Evolutionary conservation across 2,888 invertebrate species (phyloP), one percentile per base, ranked within the genome.

Genomic region (Melanostoma mellinum): DNA sequence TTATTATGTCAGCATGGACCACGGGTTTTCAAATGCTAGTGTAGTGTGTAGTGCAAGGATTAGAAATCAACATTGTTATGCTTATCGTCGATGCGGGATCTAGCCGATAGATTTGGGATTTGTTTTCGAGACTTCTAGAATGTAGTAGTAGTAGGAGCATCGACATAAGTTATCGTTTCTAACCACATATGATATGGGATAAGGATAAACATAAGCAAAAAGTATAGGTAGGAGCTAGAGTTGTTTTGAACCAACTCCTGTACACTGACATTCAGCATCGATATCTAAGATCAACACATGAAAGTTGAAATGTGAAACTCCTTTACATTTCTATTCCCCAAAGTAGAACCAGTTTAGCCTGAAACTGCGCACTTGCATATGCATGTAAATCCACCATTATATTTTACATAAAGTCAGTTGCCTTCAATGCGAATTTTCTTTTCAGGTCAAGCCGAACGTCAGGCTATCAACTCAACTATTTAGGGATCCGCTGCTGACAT

Each of bases 51-150:
- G 20, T 20, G 20, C 20, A 61, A 50, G 50, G 50, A 50, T 63
- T 50, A 50, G 38, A 63, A 50, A 50, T 38, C n/a, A 50, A 63
- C 63, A 63, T 63, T 63, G 63, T 63, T 6, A n/a, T n/a, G 3
- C 6, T 9, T 0, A 3, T n/a, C n/a, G 3, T 8, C 42, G 42
- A 9, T 63, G 50, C 63, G 50, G 36, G 48, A 50, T 50, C 36
- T 63, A 50, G 20, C 63, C 32, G 30, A 73, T 55, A 61, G 68
- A 72, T 73, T 68, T 77, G 55, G 72, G 72, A 77, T 77, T 67
- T 68, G 72, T 82, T 82, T 68, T 73, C 20, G n/a, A 77, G 56
- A 76, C 67, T 56, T 38, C n/a, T 46, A 72, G 77, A 82, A 82
- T 77, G 81, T 73, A 61, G 67, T 63, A 56, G 81, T 50, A 20